Conservation (phyloP, 1,140 invertebrate genomes). For the Gonatopus flavifemur region DNA sequence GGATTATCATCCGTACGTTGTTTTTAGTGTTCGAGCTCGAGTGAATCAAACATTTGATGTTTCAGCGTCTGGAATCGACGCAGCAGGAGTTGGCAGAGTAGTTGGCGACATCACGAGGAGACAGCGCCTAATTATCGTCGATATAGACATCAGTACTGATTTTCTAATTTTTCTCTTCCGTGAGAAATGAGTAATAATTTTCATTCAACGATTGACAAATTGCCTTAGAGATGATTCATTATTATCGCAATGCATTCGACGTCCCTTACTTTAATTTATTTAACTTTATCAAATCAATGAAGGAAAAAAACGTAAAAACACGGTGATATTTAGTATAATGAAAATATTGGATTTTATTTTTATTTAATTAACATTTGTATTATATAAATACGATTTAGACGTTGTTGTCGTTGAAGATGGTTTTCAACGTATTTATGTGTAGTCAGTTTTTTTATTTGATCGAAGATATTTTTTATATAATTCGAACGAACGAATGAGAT, state of each 20-base stretch:
- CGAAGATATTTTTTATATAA: no score
- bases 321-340: constrained; percentile 29
- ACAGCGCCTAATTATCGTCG: constrained; percentile 32
- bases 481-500: no score
- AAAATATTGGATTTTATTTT: not conserved
- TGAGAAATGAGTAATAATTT: no score
- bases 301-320: no score
- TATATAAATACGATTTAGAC: no score
- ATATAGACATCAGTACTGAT: constrained; percentile 43
- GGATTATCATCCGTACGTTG: not conserved
- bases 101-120: constrained; percentile 45
- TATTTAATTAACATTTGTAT: no score
- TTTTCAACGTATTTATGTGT: no score
- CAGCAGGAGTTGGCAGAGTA: constrained; percentile 50
- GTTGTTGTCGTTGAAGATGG: no score
- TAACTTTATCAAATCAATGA: constrained; percentile 25
- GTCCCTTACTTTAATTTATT: constrained; percentile 33
- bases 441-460: no score
- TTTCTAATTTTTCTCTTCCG: constrained; percentile 14
- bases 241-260: constrained; percentile 29
- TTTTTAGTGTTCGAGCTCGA: no score
- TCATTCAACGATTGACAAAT: constrained; percentile 16
- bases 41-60: constrained; percentile 6
- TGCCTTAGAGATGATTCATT: constrained; percentile 28
- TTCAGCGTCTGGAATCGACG: constrained; percentile 47